These are phyloP conservation scores for Lobophora halterata DNA, from an alignment of 2,888 invertebrate genomes.

Conservation along the genomic window DNA sequence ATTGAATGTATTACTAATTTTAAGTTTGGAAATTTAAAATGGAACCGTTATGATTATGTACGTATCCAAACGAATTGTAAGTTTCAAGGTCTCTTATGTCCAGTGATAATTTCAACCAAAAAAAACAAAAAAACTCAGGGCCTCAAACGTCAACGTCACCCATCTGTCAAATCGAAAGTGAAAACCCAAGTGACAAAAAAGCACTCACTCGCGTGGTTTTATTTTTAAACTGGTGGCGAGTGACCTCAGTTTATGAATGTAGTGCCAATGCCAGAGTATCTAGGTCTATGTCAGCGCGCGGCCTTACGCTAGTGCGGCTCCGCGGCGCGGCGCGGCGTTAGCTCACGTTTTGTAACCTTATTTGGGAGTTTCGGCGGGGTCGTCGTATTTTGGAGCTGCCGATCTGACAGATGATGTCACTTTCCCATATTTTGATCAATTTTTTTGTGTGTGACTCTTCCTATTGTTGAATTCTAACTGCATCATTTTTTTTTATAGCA, in stretches of 20 bases:
- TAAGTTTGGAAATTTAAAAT: too few relatives aligned
- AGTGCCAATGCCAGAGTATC: constrained; percentile 78
- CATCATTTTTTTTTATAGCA: too few relatives aligned
- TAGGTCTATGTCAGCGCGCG: constrained; percentile 76
- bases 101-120: too few relatives aligned
- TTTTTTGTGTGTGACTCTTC: too few relatives aligned
- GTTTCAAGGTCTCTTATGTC: too few relatives aligned
- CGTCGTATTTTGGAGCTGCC: constrained; percentile 38
- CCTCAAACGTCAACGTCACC: constrained; percentile 11
- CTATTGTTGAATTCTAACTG: too few relatives aligned
- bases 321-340: too few relatives aligned
- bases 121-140: constrained; percentile 12
- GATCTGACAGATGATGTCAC: constrained; percentile 19
- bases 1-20: too few relatives aligned
- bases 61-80: too few relatives aligned
- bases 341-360: constrained; percentile 21
- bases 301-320: constrained; percentile 51
- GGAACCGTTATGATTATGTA: too few relatives aligned
- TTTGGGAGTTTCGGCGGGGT: constrained; percentile 35
- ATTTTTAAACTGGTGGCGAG: constrained; percentile 71
- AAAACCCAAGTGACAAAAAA: constrained; percentile 46
- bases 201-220: constrained; percentile 52
- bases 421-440: neutral
- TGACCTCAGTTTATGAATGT: constrained; percentile 77
- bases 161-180: constrained; percentile 20